A percentile compares a stretch with the other conserved stretches of the same genome.
Evolutionary conservation across 2,797 vertebrate species (phyloP).

Genomic region (Thamnophis elegans): DNA sequence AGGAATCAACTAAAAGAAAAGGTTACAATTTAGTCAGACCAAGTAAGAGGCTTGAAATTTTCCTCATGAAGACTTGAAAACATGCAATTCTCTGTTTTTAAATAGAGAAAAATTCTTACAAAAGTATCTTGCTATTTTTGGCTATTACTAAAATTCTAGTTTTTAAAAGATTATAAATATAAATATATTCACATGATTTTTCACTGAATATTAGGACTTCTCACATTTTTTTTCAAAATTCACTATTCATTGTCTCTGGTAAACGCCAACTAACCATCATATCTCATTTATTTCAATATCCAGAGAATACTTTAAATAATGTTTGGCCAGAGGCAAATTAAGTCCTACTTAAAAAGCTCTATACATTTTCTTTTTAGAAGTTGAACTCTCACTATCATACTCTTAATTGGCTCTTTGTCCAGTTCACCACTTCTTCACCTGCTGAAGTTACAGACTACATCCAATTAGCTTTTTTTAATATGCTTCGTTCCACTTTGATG

Average conservation of each 20-base stretch:
- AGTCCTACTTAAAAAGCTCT: not conserved
- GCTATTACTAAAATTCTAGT: not conserved
- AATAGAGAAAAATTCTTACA: not conserved
- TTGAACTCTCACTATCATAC: not conserved
- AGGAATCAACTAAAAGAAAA: not conserved
- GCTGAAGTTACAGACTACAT: not conserved
- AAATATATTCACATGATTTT: not conserved
- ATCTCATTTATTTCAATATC: not conserved
- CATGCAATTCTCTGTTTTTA: not conserved
- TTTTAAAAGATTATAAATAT: not conserved
- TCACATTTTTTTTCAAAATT: not conserved
- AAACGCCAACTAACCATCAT: not conserved
- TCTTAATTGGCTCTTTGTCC: not conserved
- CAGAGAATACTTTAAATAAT: not conserved
- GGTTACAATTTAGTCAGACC: not conserved
- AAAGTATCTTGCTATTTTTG: not conserved
- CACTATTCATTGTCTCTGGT: not conserved
- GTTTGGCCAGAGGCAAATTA: not conserved
- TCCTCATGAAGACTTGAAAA: not conserved
- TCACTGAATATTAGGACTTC: not conserved
- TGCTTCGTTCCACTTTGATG: not conserved
- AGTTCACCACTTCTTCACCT: not conserved
- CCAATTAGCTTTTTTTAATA: not conserved
- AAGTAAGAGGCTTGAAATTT: not conserved
- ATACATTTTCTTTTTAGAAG: not conserved